These are phyloP conservation scores for Monopis laevigella DNA, from an alignment of 2,888 invertebrate species.

Conservation along the genomic window DNA sequence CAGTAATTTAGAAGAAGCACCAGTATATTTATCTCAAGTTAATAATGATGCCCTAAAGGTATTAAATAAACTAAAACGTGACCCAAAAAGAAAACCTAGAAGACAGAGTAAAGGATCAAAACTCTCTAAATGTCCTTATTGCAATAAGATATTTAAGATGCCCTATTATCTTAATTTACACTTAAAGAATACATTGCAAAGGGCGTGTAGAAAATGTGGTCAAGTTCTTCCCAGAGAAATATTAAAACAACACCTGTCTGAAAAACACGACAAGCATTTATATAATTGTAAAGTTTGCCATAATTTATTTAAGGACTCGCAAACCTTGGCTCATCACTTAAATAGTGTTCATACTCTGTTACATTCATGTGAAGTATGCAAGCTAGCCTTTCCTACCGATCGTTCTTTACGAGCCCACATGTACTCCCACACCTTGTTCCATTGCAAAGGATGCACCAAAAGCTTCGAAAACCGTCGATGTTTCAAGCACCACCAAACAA, in stretches of 20 bases:
- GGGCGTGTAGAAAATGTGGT: conserved; percentile 35
- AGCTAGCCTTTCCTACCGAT: conserved; percentile 31
- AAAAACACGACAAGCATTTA: conserved; percentile 24
- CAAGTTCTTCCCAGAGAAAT: conserved; percentile 28
- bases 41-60: too few species aligned
- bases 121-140: conserved; percentile 29
- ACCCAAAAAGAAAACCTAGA: conserved; percentile 6
- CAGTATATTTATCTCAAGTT: too few species aligned
- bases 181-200: conserved; percentile 30
- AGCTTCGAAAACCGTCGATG: conserved; percentile 45
- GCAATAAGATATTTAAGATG: conserved; percentile 30
- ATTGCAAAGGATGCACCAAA: conserved; percentile 33
- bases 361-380: conserved; percentile 34
- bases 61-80: background rate
- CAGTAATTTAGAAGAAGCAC: background rate
- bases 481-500: conserved; percentile 33
- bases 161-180: conserved; percentile 35
- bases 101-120: background rate
- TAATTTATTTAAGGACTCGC: conserved; percentile 27
- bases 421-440: conserved; percentile 38
- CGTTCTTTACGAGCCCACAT: conserved; percentile 38
- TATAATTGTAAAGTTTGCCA: conserved; percentile 31
- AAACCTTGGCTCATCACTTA: conserved; percentile 24
- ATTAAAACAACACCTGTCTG: conserved; percentile 30
- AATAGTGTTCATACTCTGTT: conserved; percentile 15